Evolutionary conservation across 2,888 invertebrate genomes (phyloP).

Genomic region (Margaritifera margaritifera): DNA sequence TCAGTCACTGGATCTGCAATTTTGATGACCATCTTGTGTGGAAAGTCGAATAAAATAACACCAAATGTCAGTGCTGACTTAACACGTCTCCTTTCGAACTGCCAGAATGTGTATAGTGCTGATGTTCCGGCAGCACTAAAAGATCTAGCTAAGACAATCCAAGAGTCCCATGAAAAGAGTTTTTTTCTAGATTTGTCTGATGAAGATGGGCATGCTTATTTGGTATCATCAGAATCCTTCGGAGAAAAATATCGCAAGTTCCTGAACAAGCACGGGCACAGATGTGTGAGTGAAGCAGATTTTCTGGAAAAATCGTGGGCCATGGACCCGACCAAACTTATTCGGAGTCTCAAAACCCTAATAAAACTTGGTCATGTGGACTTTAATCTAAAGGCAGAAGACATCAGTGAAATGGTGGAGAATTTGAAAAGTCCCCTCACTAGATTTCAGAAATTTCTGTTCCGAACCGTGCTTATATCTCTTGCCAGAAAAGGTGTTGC

Average conservation of each 20-base stretch:
- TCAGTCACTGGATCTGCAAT: neutral
- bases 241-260: neutral
- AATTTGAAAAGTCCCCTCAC: constrained; percentile 5
- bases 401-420: neutral
- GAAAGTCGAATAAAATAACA: neutral
- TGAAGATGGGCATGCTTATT: neutral
- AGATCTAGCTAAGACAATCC: constrained; percentile 1
- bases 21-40: neutral
- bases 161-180: neutral
- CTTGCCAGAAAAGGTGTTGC: constrained; percentile 1
- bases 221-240: no score
- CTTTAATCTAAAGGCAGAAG: neutral
- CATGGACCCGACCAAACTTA: neutral
- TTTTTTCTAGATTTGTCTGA: neutral
- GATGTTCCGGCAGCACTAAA: constrained; percentile 2
- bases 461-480: neutral
- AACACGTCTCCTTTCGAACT: constrained; percentile 3
- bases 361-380: neutral
- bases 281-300: constrained; percentile 3
- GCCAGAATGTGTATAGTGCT: constrained; percentile 1
- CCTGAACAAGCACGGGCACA: constrained; percentile 6
- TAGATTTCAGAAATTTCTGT: neutral
- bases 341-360: neutral
- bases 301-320: constrained; percentile 10
- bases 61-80: neutral